Evolutionary conservation across 2,888 invertebrate species (phyloP), one percentile per base, ranked within the genome.

Genomic region (Agrochola litura): DNA sequence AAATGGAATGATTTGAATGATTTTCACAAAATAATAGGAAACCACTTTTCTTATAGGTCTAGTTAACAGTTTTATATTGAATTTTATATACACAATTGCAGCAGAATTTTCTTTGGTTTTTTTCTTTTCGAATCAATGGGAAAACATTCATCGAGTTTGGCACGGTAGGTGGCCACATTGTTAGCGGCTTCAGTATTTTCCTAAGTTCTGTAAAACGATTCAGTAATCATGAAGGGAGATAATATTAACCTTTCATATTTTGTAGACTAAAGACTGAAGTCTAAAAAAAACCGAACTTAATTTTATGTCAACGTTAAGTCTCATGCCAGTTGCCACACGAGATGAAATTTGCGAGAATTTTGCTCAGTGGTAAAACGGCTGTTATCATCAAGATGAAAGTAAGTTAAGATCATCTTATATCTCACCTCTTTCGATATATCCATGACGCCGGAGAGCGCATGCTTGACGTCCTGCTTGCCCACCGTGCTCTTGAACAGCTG

Each of bases 401-500:
- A 67, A 9, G 6, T 56, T 56, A 37, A 2, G 16, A 49, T 4
- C 1, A 14, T 56, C 2, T n/a, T 52, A 10, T n/a, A n/a, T 77
- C 75, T 83, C 90, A 96, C 97, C 94, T 98, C 98, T 93, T 98
- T 97, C 3, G 97, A 98, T 90, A 98, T 98, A 93, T 99, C 99
- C 99, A 99, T 99, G 73, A 99, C 99, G 68, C 99, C 99, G 84
- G 98, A 99, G 41, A 99, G 97, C 1, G 99, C 99, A 92, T 98
- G 99, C 93, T 99, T 99, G 72, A 99, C 98, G 91, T 99, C 99
- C 91, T 99, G 99, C 92, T 99, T 99, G 63, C 99, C 99, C 70
- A 98, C 98, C 95, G 99, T 98, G 91, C 98, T 99, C 94, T 99
- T 99, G 96, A 99, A 98, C 71, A 99, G 96, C 88, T 99, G 98